Evolutionary conservation across 2,888 invertebrate genomes (phyloP).

Genomic region (Lasius fuliginosus): DNA sequence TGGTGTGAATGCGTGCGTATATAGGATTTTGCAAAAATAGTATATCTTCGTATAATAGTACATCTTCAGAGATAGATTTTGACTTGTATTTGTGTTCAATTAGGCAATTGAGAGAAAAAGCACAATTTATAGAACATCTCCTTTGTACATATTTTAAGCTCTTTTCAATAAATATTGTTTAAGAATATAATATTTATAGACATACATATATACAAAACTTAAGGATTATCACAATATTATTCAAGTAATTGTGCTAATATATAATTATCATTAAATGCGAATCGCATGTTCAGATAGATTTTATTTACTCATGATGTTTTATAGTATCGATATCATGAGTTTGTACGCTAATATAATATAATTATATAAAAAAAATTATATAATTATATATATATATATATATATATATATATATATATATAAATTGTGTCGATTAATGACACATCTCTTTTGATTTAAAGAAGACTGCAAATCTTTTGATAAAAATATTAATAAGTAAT

Average conservation of each 20-base stretch:
- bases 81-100: neutral
- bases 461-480: constrained; percentile 30
- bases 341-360: neutral
- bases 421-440: neutral
- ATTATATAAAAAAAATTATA: neutral
- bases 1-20: neutral
- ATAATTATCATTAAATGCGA: neutral
- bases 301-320: constrained; percentile 18
- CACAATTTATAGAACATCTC: neutral
- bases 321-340: neutral
- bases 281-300: neutral
- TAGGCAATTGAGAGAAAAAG: neutral
- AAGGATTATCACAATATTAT: constrained; percentile 19
- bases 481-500: neutral
- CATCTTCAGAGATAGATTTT: neutral
- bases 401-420: neutral
- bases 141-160: neutral
- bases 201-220: neutral
- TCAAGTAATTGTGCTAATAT: constrained; percentile 4
- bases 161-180: constrained; percentile 2
- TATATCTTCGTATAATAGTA: neutral
- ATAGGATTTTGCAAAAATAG: neutral
- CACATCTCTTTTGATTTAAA: constrained; percentile 12
- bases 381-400: neutral
- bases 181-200: constrained; percentile 15